These are phyloP conservation scores for Carpatolechia fugitivella DNA, from an alignment of 2,888 invertebrate genomes.

Conservation along the genomic window DNA sequence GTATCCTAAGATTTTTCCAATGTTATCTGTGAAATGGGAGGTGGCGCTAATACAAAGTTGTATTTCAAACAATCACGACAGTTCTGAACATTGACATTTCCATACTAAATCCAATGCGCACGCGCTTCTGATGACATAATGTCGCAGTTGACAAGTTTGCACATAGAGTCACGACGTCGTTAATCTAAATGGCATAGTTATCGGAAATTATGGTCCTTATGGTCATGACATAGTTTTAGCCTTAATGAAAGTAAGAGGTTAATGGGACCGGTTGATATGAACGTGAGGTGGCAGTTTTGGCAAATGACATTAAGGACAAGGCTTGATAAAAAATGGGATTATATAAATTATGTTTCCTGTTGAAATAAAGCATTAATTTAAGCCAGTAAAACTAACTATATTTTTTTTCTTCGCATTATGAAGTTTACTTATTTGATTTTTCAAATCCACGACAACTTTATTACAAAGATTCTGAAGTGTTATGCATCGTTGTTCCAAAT, in stretches of 20 bases:
- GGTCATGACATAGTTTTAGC: constrained; percentile 18
- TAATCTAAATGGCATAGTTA: constrained; percentile 15
- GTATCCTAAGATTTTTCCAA: too few species aligned
- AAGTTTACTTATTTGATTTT: too few species aligned
- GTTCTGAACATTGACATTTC: too few species aligned
- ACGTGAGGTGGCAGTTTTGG: not conserved
- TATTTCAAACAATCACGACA: too few species aligned
- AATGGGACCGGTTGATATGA: not conserved
- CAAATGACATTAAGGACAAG: constrained; percentile 4
- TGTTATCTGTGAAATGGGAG: too few species aligned
- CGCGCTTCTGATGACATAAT: not conserved
- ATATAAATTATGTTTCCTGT: not conserved
- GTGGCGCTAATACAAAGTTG: too few species aligned
- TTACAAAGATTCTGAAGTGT: too few species aligned
- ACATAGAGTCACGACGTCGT: constrained; percentile 3
- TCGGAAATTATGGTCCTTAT: constrained; percentile 6
- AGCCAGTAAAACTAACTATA: too few species aligned
- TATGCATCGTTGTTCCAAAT: too few species aligned
- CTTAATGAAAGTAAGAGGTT: constrained; percentile 1
- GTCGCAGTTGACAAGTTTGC: not conserved
- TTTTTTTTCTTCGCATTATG: too few species aligned
- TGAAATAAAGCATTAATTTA: too few species aligned
- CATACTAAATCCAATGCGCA: not conserved
- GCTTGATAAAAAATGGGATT: not conserved
- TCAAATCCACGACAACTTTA: too few species aligned